Conservation (phyloP, 1,140 invertebrate species). For the Batillaria attramentaria region DNA sequence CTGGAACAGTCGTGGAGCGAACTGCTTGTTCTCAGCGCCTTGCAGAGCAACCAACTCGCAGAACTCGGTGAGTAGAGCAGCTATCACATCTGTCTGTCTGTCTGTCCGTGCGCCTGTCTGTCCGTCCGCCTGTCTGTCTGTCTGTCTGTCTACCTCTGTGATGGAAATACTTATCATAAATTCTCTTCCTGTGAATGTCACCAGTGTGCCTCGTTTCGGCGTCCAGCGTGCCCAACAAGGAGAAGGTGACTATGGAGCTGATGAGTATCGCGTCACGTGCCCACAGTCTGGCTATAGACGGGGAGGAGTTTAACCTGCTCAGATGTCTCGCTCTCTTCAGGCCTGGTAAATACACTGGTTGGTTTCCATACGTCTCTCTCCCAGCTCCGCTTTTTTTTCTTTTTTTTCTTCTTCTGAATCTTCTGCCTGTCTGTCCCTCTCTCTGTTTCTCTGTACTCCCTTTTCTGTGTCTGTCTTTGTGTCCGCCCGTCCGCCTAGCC, state of each 20-base stretch:
- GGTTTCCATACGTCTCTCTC: background rate
- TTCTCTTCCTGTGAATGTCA: too few relatives aligned
- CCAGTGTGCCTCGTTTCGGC: background rate
- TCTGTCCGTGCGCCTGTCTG: too few relatives aligned
- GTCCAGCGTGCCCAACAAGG: background rate
- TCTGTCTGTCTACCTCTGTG: background rate
- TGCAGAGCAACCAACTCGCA: background rate
- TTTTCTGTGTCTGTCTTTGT: background rate
- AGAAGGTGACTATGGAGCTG: background rate
- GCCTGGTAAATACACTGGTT: background rate
- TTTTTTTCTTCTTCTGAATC: background rate
- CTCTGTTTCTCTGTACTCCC: background rate
- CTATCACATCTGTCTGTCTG: background rate
- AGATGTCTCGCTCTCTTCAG: background rate
- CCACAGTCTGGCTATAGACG: background rate
- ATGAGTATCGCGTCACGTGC: background rate
- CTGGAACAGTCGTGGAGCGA: constrained; percentile 12
- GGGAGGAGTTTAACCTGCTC: background rate
- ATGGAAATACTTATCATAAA: background rate
- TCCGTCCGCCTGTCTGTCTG: too few relatives aligned
- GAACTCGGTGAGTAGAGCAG: background rate
- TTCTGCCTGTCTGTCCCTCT: background rate
- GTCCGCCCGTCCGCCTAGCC: too few relatives aligned
- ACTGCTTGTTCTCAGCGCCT: background rate
- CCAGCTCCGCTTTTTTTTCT: background rate